These are phyloP conservation scores for Drosophila lutescens DNA, from an alignment of 2,888 invertebrate species.

Conservation along the genomic window DNA sequence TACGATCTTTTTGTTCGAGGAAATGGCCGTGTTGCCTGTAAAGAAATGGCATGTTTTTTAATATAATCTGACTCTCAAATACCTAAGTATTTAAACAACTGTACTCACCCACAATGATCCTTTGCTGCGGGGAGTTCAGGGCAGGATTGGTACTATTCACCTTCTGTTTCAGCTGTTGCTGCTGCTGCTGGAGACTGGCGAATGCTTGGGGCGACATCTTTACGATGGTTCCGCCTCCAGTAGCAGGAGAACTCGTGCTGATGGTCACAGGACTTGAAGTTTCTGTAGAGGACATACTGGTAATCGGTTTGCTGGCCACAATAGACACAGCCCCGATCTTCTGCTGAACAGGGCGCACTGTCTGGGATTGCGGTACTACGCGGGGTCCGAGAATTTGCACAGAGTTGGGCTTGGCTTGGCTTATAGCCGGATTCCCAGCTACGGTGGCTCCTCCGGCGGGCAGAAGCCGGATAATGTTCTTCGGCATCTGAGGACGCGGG, in stretches of 20 bases:
- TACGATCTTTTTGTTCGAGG: conserved; percentile 71
- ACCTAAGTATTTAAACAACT: too few species aligned
- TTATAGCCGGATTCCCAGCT: conserved; percentile 1
- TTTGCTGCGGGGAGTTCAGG: conserved; percentile 61
- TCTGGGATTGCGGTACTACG: conserved; percentile 62
- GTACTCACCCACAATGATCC: conserved; percentile 77
- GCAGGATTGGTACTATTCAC: conserved; percentile 30
- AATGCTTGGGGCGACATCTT: conserved; percentile 83
- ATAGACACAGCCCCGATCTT: conserved; percentile 70
- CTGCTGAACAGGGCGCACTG: conserved; percentile 67
- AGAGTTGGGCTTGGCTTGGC: conserved; percentile 19
- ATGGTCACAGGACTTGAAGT: conserved; percentile 31
- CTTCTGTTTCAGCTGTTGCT: conserved; percentile 72
- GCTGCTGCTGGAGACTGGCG: conserved; percentile 82
- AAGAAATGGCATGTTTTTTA: neutral
- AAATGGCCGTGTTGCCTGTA: conserved; percentile 75
- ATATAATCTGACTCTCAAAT: too few species aligned
- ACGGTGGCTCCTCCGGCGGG: conserved; percentile 47
- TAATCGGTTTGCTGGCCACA: conserved; percentile 50
- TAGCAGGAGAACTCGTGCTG: conserved; percentile 19
- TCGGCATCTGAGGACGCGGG: conserved; percentile 61
- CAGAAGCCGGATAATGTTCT: conserved; percentile 75
- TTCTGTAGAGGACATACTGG: conserved; percentile 7
- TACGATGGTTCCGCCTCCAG: conserved; percentile 72
- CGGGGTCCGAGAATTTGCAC: conserved; percentile 75